Percentiles rank a stretch among this genome's conserved stretches.
These are phyloP conservation scores for human (Homo sapiens) DNA, from an alignment of 2,113 vertebrate species.

Conservation along the genomic window GRCh38 chr13:102547501-102548000, in stretches of 20 bases:
- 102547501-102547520: background rate
- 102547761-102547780: background rate
- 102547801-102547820: background rate
- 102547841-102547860: background rate
- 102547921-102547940: background rate
- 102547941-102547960: background rate
- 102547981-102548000: no score
- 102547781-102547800: background rate
- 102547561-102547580: background rate
- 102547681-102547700: conserved; percentile 40
- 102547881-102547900: background rate
- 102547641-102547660: conserved; percentile 49
- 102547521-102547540: background rate
- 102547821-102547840: background rate
- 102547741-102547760: background rate
- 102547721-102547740: conserved; percentile 34
- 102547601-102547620: conserved; percentile 16
- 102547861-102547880: background rate
- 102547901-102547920: background rate
- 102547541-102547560: conserved; percentile 39
- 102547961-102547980: fast-evolving
- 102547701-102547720: background rate
- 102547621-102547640: background rate
- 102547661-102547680: background rate
- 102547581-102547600: conserved; percentile 37